These are phyloP conservation scores for Muschampia staudingeri DNA, from an alignment of 2,888 invertebrate genomes.

Conservation along the genomic window DNA sequence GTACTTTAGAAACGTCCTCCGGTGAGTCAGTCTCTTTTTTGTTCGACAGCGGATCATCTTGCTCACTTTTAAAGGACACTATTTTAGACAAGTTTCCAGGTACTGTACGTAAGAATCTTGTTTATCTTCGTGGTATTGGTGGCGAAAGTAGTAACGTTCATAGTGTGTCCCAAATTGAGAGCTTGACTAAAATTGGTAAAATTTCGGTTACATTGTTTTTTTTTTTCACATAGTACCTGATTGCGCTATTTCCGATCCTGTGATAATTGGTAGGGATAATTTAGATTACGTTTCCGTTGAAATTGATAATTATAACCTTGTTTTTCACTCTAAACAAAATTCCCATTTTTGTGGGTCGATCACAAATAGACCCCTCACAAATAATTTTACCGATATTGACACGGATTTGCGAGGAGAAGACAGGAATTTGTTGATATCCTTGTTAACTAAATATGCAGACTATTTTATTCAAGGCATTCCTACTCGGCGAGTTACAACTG, in stretches of 20 bases:
- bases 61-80: constrained; percentile 1
- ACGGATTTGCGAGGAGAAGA: background rate
- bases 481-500: background rate
- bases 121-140: background rate
- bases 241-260: background rate
- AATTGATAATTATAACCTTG: background rate
- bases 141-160: background rate
- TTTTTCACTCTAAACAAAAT: background rate
- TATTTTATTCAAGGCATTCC: background rate
- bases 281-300: background rate
- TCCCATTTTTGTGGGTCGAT: background rate
- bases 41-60: constrained; percentile 19
- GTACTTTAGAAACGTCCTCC: background rate
- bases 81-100: background rate
- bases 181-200: background rate
- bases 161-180: background rate
- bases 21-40: constrained; percentile 26
- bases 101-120: background rate
- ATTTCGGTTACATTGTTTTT: background rate
- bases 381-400: background rate
- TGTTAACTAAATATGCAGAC: background rate
- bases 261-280: background rate
- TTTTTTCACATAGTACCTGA: background rate
- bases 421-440: background rate
- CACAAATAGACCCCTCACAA: no score